A percentile compares a stretch with the other conserved stretches of the same genome.
phyloP scores from a whole-genome alignment of 2,888 invertebrate genomes.

The Germaria angustata region DNA sequence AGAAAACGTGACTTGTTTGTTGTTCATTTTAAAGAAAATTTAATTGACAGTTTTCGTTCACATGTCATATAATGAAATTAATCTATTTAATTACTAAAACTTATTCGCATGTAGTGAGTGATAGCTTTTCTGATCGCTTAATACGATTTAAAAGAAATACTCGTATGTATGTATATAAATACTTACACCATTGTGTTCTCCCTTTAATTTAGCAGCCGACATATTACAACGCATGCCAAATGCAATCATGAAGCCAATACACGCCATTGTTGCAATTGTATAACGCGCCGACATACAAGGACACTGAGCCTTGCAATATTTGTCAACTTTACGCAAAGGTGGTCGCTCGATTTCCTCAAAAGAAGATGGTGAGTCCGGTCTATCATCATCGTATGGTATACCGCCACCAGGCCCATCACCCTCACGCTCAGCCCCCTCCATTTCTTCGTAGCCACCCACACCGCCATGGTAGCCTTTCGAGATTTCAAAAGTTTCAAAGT shows the following conservation, averaged over 20 bases:
- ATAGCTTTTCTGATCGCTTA: neutral
- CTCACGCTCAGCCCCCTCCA: constrained; percentile 76
- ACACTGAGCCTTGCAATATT: constrained; percentile 91
- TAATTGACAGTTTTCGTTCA: constrained; percentile 70
- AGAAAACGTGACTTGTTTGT: constrained; percentile 66
- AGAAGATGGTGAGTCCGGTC: constrained; percentile 86
- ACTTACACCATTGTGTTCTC: constrained; percentile 84
- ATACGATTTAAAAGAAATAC: neutral
- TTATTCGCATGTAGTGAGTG: neutral
- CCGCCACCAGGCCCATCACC: constrained; percentile 77
- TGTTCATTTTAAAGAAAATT: constrained; percentile 63
- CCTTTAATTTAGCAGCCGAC: constrained; percentile 96
- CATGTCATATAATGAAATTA: constrained; percentile 46
- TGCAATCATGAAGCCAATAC: constrained; percentile 94
- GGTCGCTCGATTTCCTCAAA: constrained; percentile 92
- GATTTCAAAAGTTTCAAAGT: constrained; percentile 77
- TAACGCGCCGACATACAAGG: constrained; percentile 91
- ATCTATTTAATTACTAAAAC: constrained; percentile 54
- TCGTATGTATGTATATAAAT: constrained; percentile 61
- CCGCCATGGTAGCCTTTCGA: constrained; percentile 78
- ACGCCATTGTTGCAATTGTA: constrained; percentile 92
- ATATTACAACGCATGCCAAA: constrained; percentile 99
- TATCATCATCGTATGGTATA: constrained; percentile 80
- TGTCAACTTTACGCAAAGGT: constrained; percentile 91
- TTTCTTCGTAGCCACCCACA: constrained; percentile 78